phyloP scores from a whole-genome alignment of 1,140 invertebrate genomes.

The Drosophila pallidifrons region DNA sequence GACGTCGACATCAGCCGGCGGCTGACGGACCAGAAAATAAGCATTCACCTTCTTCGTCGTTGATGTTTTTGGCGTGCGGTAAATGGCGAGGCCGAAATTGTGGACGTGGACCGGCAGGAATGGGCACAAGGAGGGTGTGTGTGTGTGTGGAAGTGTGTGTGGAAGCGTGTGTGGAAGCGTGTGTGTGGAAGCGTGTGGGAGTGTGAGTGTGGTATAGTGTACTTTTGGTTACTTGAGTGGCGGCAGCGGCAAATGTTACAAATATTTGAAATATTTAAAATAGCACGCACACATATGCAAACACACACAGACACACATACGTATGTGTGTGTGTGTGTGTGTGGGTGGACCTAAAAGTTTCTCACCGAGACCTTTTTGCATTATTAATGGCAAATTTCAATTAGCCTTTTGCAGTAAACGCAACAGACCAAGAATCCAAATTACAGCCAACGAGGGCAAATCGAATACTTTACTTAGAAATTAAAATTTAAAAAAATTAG shows the following conservation, averaged over 20 bases:
- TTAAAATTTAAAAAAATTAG: background rate
- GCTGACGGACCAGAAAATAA: conserved; percentile 82
- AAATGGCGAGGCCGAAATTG: conserved; percentile 66
- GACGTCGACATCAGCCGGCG: conserved; percentile 59
- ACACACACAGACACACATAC: conserved; percentile 21
- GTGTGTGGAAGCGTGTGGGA: background rate
- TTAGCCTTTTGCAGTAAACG: conserved; percentile 78
- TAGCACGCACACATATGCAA: conserved; percentile 63
- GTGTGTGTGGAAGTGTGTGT: background rate
- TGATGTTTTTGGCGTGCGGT: conserved; percentile 80
- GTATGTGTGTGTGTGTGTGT: conserved; percentile 4
- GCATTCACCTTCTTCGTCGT: conserved; percentile 65
- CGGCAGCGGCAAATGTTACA: conserved; percentile 76
- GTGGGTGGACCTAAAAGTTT: conserved; percentile 72
- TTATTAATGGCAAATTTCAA: conserved; percentile 82
- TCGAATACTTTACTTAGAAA: conserved; percentile 16
- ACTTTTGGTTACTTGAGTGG: conserved; percentile 58
- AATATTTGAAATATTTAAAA: conserved; percentile 83
- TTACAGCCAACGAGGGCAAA: conserved; percentile 46
- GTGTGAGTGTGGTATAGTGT: conserved; percentile 44
- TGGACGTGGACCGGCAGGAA: conserved; percentile 6
- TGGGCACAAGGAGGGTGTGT: background rate
- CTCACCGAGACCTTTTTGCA: conserved; percentile 79
- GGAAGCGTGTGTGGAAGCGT: conserved; percentile 5
- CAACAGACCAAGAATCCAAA: conserved; percentile 60